Percentiles rank a stretch among this genome's conserved stretches.
phyloP scores from a whole-genome alignment of 2,113 vertebrate species.

The Muntiacus reevesi region DNA sequence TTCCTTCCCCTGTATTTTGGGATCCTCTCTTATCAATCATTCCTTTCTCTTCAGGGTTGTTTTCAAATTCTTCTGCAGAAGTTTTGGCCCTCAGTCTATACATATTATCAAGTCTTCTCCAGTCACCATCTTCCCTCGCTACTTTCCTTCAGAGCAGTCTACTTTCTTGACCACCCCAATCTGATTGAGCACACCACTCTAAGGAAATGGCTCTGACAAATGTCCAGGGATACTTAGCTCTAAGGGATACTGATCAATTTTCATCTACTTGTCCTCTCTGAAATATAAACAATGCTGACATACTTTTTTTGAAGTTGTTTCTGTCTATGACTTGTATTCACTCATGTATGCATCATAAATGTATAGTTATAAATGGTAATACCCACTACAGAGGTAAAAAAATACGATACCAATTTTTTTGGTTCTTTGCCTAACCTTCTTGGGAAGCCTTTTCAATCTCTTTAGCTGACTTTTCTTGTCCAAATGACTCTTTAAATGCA shows the following conservation, averaged over 20 bases:
- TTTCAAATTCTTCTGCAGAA: background rate
- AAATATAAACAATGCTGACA: background rate
- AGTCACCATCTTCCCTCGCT: background rate
- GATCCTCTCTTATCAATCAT: background rate
- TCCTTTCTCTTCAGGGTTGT: background rate
- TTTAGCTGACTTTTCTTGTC: background rate
- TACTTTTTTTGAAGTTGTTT: background rate
- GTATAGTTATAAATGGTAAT: background rate
- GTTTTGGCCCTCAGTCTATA: background rate
- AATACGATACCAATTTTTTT: background rate
- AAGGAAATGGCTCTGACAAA: constrained; percentile 19
- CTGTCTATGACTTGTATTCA: background rate
- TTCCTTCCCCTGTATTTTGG: background rate
- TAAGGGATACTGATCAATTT: background rate
- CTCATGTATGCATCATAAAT: background rate
- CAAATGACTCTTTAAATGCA: background rate
- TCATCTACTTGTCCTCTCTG: background rate
- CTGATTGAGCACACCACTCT: background rate
- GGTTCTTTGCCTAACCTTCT: background rate
- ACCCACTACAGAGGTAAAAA: background rate
- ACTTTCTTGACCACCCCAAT: background rate
- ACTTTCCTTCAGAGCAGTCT: background rate
- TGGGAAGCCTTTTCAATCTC: background rate
- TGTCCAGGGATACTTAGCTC: background rate
- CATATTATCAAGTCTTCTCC: background rate